Evolutionary conservation across 2,797 vertebrate species (phyloP), one percentile per base, ranked within the genome.

Genomic region (Argyrosomus regius): DNA sequence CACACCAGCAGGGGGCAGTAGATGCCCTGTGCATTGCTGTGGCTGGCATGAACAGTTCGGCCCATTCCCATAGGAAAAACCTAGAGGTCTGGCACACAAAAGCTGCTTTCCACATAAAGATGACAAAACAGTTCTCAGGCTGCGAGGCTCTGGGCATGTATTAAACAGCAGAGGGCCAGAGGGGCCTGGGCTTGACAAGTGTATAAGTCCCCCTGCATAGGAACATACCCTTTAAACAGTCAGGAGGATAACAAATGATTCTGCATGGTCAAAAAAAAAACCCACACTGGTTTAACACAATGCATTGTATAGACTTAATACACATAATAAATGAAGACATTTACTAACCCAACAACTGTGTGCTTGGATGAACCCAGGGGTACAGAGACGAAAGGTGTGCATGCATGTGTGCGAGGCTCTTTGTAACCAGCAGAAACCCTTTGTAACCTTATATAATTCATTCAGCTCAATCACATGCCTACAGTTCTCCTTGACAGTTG

Each of bases 1-100:
- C 46, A 11, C 6, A 53, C 93, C 96, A 95, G 94, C 91, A 96
- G 96, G 94, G 95, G 96, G 95, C 96, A 96, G 95, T 95, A 95
- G 75, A 91, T 88, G 89, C 75, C 89, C 90, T 95, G 83, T 85
- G 79, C 87, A 95, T 93, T 81, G 78, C 71, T 20, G 61, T 62
- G 58, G 77, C 77, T 63, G 75, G 72, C 66, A n/a, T 26, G 73
- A 77, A 86, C 52, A 70, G 64, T 80, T 86, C 39, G 16, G 83
- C 39, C 81, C 58, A 22, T 78, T 90, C 90, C 90, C 88, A 89
- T 9, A 83, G 84, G 90, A 83, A 87, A 90, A 89, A 89, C 83
- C 75, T 80, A 82, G 84, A 92, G 90, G 89, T 91, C 91, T 91
- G 87, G 88, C 87, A 89, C 88, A 88, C 82, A 79, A 84, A 91